Evolutionary conservation across 1,140 invertebrate genomes (phyloP).

Genomic region (Zaprionus inermis): DNA sequence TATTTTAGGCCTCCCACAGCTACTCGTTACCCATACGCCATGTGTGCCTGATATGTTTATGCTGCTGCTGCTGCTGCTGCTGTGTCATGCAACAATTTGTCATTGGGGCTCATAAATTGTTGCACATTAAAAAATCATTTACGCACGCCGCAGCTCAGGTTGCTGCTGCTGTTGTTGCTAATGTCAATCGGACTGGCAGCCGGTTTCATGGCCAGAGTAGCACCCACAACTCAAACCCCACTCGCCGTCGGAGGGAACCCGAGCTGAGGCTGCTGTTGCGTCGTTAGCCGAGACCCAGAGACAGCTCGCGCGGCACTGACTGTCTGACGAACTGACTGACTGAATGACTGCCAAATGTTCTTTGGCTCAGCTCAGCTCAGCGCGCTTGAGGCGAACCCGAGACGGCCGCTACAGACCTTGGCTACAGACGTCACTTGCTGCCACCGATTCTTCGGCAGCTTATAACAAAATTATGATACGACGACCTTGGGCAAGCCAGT

Average conservation of each 20-base stretch:
- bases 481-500: slow-evolving; percentile 4
- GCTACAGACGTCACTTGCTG: slow-evolving; percentile 10
- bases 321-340: background rate
- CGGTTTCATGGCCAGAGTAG: slow-evolving; percentile 29
- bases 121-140: slow-evolving; percentile 53
- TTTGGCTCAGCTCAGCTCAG: slow-evolving; percentile 17
- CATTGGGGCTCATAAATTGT: slow-evolving; percentile 39
- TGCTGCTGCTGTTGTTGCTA: slow-evolving; percentile 3
- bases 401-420: slow-evolving; percentile 36
- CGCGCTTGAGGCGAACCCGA: slow-evolving; percentile 21
- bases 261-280: background rate
- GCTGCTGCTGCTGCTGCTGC: background rate
- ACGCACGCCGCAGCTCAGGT: slow-evolving; percentile 4
- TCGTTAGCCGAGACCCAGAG: slow-evolving; percentile 12
- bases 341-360: slow-evolving; percentile 45
- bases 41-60: too few species aligned
- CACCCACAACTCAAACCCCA: slow-evolving; percentile 28
- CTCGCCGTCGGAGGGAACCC: slow-evolving; percentile 1
- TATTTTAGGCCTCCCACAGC: slow-evolving; percentile 21
- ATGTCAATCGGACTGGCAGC: slow-evolving; percentile 18
- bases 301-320: slow-evolving; percentile 7
- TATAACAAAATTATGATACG: slow-evolving; percentile 40
- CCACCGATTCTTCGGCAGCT: slow-evolving; percentile 17
- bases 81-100: slow-evolving; percentile 32
- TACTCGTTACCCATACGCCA: slow-evolving; percentile 20